Conservation (phyloP, 2,113 vertebrate genomes). For the Origma solitaria region DNA sequence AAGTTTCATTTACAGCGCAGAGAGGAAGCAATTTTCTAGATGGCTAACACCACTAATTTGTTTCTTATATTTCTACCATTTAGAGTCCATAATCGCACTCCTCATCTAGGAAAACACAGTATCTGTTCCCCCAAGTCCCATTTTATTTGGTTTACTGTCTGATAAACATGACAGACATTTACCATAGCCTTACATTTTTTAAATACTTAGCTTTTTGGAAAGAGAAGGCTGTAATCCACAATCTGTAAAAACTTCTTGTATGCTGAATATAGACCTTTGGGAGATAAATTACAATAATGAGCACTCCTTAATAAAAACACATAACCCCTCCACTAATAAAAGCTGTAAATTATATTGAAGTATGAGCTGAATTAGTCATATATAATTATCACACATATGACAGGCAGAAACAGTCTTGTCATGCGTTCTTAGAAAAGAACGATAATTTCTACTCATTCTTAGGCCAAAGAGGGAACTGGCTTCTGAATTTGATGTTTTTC, state of each 20-base stretch:
- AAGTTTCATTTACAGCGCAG: neutral
- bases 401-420: neutral
- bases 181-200: neutral
- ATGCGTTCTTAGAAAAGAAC: neutral
- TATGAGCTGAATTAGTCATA: neutral
- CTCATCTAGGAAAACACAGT: neutral
- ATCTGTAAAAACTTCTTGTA: neutral
- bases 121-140: neutral
- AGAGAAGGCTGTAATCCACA: neutral
- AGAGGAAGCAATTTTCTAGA: neutral
- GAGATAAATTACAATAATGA: neutral
- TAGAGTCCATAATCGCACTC: neutral
- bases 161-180: neutral
- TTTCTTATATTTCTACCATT: neutral
- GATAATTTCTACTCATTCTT: neutral
- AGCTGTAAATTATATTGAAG: neutral
- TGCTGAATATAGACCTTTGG: neutral
- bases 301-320: neutral
- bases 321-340: neutral
- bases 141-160: neutral
- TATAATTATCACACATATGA: neutral
- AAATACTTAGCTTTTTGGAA: neutral
- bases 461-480: neutral
- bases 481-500: neutral
- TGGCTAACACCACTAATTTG: neutral